These are phyloP conservation scores for Drosophila kepulauana DNA, from an alignment of 1,140 invertebrate genomes.

Conservation along the genomic window DNA sequence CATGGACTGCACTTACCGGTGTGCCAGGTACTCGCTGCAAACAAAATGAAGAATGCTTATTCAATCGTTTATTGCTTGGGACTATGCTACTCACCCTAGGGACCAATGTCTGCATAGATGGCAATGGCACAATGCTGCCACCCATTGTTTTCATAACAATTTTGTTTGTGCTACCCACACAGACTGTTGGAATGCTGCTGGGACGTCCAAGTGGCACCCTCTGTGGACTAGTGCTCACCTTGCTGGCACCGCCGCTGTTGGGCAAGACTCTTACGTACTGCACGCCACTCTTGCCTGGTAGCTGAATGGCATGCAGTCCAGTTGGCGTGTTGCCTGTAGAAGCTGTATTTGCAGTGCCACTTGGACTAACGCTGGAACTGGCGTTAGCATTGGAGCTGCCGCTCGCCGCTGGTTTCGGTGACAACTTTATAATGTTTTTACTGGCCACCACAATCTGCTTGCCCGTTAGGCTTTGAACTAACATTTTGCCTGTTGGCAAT, in stretches of 20 bases:
- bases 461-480: constrained; percentile 62
- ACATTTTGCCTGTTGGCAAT: constrained; percentile 52
- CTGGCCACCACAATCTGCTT: constrained; percentile 74
- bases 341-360: constrained; percentile 7
- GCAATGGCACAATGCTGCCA: constrained; percentile 61
- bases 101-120: constrained; percentile 64
- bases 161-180: constrained; percentile 65
- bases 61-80: neutral
- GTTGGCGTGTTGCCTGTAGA: constrained; percentile 23
- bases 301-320: constrained; percentile 69
- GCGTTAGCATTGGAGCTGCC: constrained; percentile 2
- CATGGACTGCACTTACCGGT: constrained; percentile 15
- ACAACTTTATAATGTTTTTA: constrained; percentile 76
- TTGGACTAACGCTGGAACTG: neutral
- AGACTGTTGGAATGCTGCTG: constrained; percentile 11
- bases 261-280: constrained; percentile 78
- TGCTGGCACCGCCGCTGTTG: constrained; percentile 24
- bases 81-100: constrained; percentile 48
- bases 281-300: constrained; percentile 70
- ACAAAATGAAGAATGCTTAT: neutral
- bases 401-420: constrained; percentile 56
- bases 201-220: constrained; percentile 51
- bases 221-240: constrained; percentile 32
- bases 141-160: constrained; percentile 68
- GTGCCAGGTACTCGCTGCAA: constrained; percentile 46